Evolutionary conservation across 2,113 vertebrate genomes (phyloP).

Genomic region (Dasypus novemcinctus): DNA sequence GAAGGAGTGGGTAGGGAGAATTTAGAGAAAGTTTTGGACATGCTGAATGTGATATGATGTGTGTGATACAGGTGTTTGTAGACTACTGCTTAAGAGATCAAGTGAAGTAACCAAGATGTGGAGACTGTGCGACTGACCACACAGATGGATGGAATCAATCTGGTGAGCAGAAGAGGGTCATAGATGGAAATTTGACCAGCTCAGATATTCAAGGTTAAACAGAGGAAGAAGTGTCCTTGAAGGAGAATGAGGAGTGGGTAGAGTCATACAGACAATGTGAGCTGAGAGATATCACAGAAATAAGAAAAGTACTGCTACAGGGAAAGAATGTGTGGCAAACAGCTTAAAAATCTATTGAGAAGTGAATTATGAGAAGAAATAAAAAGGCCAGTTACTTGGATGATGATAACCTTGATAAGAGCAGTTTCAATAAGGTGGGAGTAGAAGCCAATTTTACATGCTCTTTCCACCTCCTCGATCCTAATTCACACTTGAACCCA

Average conservation of each 20-base stretch:
- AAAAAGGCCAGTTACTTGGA: neutral
- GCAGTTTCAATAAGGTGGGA: neutral
- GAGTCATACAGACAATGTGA: accelerated
- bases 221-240: neutral
- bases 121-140: neutral
- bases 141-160: neutral
- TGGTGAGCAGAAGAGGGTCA: neutral
- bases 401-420: neutral
- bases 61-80: neutral
- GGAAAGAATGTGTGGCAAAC: neutral
- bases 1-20: neutral
- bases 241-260: neutral
- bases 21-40: neutral
- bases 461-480: neutral
- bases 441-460: neutral
- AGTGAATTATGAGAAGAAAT: neutral
- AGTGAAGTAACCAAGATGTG: neutral
- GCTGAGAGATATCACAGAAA: neutral
- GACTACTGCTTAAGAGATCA: neutral
- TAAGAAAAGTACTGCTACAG: neutral
- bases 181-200: accelerated
- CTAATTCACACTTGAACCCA: neutral
- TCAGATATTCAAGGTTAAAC: neutral
- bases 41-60: too few species aligned
- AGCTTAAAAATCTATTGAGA: neutral